Evolutionary conservation across 1,140 invertebrate genomes (phyloP).

Genomic region (Pogonomyrmex barbatus): DNA sequence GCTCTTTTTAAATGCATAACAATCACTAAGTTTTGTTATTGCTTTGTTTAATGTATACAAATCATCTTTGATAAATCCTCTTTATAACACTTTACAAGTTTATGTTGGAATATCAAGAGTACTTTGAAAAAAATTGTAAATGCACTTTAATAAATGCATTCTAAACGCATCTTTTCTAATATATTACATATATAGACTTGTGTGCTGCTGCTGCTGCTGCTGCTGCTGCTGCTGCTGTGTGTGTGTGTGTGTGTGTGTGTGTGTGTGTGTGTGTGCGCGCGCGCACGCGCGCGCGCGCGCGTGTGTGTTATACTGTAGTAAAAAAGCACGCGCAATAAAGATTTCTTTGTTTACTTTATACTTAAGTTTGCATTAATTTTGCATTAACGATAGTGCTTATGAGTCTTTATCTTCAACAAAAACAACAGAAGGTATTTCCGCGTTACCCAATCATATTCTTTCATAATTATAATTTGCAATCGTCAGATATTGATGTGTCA

Average conservation of each 20-base stretch:
- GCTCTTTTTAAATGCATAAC: background rate
- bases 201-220: no score
- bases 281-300: no score
- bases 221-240: no score
- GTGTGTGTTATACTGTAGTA: background rate
- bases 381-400: background rate
- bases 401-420: background rate
- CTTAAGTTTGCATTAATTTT: background rate
- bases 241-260: no score
- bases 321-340: background rate
- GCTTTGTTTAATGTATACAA: background rate
- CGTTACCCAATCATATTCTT: background rate
- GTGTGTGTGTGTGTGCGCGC: no score
- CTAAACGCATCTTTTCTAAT: background rate
- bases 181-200: no score
- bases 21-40: background rate
- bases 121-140: background rate
- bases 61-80: background rate
- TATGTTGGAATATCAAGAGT: background rate
- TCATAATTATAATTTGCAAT: conserved; percentile 1
- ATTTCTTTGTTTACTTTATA: background rate
- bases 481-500: background rate
- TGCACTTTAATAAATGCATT: background rate
- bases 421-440: background rate
- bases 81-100: background rate